Percentiles rank a stretch among this genome's conserved stretches.
phyloP scores from a whole-genome alignment of 2,113 vertebrate species.

The Oryzias celebensis region DNA sequence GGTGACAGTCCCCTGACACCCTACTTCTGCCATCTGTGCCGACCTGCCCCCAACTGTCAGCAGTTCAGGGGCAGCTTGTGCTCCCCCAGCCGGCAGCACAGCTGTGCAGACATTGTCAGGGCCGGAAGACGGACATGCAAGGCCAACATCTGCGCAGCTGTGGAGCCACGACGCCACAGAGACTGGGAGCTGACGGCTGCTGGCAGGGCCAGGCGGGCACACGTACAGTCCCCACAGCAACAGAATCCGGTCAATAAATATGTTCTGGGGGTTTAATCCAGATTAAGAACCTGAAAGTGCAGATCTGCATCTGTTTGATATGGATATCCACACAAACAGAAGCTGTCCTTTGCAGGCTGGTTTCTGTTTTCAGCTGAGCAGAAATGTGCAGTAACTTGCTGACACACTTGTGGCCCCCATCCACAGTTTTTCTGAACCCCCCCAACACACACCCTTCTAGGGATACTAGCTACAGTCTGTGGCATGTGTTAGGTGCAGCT shows the following conservation, averaged over 20 bases:
- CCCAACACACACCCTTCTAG: not conserved
- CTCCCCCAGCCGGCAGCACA: slow-evolving; percentile 49
- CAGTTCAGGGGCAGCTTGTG: slow-evolving; percentile 50
- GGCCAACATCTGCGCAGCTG: slow-evolving; percentile 62
- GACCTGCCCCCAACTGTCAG: slow-evolving; percentile 67
- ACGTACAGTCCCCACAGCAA: not conserved
- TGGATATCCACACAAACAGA: slow-evolving; percentile 24
- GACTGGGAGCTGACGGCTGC: too few species aligned
- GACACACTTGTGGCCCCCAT: slow-evolving; percentile 8
- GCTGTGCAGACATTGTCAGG: slow-evolving; percentile 69
- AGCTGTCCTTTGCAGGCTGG: slow-evolving; percentile 7
- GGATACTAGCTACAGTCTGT: slow-evolving; percentile 51
- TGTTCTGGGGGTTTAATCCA: slow-evolving; percentile 58
- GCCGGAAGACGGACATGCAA: slow-evolving; percentile 42
- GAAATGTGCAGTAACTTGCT: slow-evolving; percentile 15
- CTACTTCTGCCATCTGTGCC: slow-evolving; percentile 69
- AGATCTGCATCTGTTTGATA: slow-evolving; percentile 55
- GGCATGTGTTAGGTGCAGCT: slow-evolving; percentile 57
- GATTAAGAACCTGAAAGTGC: slow-evolving; percentile 61
- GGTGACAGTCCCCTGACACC: slow-evolving; percentile 55
- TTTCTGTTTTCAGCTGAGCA: not conserved
- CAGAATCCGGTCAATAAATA: slow-evolving; percentile 57
- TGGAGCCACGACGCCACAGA: too few species aligned
- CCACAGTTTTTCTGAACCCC: too few species aligned
- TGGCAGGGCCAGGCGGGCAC: not conserved